Base-by-base conservation (phyloP, 2,797 vertebrate species). In the Cossypha caffra region DNA sequence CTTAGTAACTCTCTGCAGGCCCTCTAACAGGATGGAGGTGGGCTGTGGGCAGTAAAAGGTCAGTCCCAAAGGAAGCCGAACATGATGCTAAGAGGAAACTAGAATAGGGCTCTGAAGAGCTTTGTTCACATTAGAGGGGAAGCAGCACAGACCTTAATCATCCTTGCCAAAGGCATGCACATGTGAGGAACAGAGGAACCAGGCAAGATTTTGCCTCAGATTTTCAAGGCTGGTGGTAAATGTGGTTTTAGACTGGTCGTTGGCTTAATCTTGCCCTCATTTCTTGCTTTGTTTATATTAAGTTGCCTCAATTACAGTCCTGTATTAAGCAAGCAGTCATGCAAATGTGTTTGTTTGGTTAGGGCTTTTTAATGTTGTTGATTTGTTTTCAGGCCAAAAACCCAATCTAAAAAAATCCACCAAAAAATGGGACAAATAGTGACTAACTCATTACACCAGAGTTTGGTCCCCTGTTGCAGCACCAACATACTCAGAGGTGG, bases 1-100 rank as follows among this genome's bases (percentile, higher is more conserved):
- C 92, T 95, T 96, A 74, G 89, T 38, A 88, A 91, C 85, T 96
- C 97, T 97, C 96, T 63, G 83, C 90, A 95, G 96, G 90, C 74
- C 71, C 47, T 83, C 63, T 61, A 86, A 90, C 94, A 92, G 90
- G 96, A 96, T 94, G 90, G 71, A 87, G 83, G 86, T 96, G 94
- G 86, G 89, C 92, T 90, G 86, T 86, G 94, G 95, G 95, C 93
- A 93, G 80, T n/a, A 37, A 96, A 91, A 95, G 94, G 90, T 94
- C 68, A 95, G 90, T 97, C 95, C 96, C 94, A 93, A 58, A 93
- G 97, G 97, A 98, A 98, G 98, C 96, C 95, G 88, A 96, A 96
- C 29, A 93, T 26, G 78, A 94, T 86, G 83, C 84, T 94, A 88
- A 95, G 88, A 97, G 91, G 91, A 96, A 96, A 74, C 79, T 23